Percentiles rank a stretch among this genome's conserved stretches.
Conservation (phyloP, 2,797 vertebrate species). For the Dendrocincla tyrannina region DNA sequence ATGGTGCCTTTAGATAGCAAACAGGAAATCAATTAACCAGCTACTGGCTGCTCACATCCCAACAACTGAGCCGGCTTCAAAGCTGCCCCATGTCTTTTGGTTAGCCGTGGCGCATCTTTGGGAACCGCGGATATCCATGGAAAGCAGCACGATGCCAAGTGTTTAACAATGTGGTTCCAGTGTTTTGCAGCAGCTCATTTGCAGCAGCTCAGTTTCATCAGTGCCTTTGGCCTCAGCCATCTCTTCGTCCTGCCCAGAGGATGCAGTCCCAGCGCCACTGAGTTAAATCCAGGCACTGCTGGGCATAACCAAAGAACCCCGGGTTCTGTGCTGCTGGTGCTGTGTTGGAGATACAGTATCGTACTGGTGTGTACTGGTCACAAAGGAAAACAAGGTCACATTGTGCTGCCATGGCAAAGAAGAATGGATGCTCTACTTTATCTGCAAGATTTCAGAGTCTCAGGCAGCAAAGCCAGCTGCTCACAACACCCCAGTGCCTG, state of each 20-base stretch:
- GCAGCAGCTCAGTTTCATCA: not conserved
- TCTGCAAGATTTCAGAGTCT: not conserved
- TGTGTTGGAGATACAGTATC: rapidly evolving
- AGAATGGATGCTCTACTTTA: not conserved
- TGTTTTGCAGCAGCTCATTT: not conserved
- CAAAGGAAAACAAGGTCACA: not conserved
- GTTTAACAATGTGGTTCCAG: not conserved
- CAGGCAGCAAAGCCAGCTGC: not conserved
- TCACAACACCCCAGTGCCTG: not conserved
- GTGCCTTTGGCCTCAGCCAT: rapidly evolving
- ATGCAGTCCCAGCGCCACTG: not conserved
- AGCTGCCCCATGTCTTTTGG: not conserved
- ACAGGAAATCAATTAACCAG: not conserved
- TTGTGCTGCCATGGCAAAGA: not conserved
- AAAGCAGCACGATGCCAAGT: not conserved
- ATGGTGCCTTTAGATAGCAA: not conserved
- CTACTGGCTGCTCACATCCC: not conserved
- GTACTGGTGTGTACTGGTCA: rapidly evolving
- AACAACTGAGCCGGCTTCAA: not conserved
- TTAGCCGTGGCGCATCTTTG: not conserved
- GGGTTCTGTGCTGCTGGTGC: not conserved
- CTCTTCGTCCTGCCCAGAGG: not conserved
- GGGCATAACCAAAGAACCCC: not conserved
- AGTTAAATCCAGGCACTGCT: not conserved
- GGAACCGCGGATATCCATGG: not conserved